phyloP scores from a whole-genome alignment of 2,113 vertebrate species.

The Ammodytes dubius region DNA sequence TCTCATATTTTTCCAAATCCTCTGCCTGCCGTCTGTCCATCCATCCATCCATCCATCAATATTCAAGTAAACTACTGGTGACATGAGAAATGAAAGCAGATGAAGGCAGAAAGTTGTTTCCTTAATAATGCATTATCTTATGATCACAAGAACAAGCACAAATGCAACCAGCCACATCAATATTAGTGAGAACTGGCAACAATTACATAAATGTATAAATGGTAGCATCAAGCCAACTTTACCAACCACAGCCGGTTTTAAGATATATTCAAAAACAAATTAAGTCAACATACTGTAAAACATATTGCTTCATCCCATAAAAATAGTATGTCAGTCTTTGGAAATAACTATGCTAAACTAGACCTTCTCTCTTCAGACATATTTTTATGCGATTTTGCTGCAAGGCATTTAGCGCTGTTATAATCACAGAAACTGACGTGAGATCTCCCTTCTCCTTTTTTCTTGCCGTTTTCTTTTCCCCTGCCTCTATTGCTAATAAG shows the following conservation, averaged over 20 bases:
- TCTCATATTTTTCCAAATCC: background rate
- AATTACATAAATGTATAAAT: background rate
- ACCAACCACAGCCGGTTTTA: background rate
- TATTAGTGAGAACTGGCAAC: background rate
- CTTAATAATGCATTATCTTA: background rate
- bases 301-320: too few relatives aligned
- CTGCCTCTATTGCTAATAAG: constrained; percentile 32
- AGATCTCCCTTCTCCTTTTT: background rate
- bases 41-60: background rate
- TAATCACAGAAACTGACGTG: background rate
- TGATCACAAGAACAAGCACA: background rate
- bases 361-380: too few relatives aligned
- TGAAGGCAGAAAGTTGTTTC: background rate
- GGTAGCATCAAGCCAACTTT: background rate
- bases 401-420: background rate
- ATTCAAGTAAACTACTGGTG: background rate
- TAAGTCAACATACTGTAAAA: too few relatives aligned
- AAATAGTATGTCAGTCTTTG: too few relatives aligned
- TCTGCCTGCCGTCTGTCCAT: background rate
- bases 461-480: constrained; percentile 5
- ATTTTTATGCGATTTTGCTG: background rate
- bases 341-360: too few relatives aligned
- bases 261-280: too few relatives aligned
- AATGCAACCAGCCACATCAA: background rate
- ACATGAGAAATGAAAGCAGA: background rate